A percentile compares a stretch with the other conserved stretches of the same genome.
phyloP scores from a whole-genome alignment of 2,113 vertebrate species.

The Tyto alba region DNA sequence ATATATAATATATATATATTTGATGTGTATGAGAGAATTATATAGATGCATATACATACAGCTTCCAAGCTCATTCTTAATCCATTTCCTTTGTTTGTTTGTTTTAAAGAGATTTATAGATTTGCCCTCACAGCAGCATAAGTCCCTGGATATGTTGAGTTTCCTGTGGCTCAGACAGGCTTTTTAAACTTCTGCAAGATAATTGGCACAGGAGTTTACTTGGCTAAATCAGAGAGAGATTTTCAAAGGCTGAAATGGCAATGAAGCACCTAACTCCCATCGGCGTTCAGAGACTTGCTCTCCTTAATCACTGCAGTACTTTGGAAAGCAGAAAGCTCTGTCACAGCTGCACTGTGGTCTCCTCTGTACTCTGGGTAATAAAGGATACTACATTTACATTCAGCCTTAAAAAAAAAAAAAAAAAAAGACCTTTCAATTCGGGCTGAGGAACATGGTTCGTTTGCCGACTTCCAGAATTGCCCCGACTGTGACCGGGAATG shows the following conservation, averaged over 20 bases:
- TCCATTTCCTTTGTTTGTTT: background rate
- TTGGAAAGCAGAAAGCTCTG: background rate
- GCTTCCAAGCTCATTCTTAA: background rate
- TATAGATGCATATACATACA: background rate
- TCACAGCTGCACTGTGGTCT: background rate
- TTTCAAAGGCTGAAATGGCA: slow-evolving; percentile 13
- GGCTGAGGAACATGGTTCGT: background rate
- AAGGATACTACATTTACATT: background rate
- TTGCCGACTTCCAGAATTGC: background rate
- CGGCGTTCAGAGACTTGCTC: background rate
- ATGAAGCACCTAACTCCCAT: background rate
- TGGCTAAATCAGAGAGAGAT: background rate
- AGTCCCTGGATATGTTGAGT: background rate
- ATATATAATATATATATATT: background rate
- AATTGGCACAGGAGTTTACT: background rate
- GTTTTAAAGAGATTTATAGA: background rate
- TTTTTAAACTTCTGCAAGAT: background rate
- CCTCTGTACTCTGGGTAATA: background rate
- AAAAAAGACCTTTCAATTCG: background rate
- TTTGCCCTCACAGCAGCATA: background rate
- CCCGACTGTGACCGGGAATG: rapidly evolving
- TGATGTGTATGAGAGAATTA: background rate
- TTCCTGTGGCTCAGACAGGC: background rate
- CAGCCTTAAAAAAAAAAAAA: background rate
- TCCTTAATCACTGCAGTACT: slow-evolving; percentile 4